Conservation (phyloP, 2,888 invertebrate genomes). For the Macrosoma leucophasiata region DNA sequence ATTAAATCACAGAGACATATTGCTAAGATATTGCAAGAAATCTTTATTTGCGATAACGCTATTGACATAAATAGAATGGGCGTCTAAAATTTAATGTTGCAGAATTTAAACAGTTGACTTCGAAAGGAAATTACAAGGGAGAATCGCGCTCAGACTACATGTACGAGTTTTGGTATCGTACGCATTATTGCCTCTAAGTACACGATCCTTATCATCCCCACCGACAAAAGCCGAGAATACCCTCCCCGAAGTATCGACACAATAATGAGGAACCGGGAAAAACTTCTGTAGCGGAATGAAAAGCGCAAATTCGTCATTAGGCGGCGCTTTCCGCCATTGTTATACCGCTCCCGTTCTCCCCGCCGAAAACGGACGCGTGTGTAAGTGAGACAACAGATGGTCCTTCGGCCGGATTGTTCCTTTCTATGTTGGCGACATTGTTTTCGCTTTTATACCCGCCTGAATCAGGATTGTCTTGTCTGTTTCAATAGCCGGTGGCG, state of each 20-base stretch:
- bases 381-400: constrained; percentile 54
- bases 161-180: constrained; percentile 20
- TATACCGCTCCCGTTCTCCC: constrained; percentile 46
- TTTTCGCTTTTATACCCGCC: constrained; percentile 72
- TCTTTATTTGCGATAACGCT: too few relatives aligned
- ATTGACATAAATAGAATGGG: too few relatives aligned
- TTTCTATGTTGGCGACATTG: constrained; percentile 76
- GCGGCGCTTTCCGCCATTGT: constrained; percentile 73
- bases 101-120: too few relatives aligned
- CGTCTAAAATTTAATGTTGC: too few relatives aligned
- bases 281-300: constrained; percentile 76
- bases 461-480: constrained; percentile 76
- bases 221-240: constrained; percentile 58
- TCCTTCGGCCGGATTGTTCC: constrained; percentile 73
- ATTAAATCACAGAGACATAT: too few relatives aligned
- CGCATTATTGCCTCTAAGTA: constrained; percentile 32
- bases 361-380: constrained; percentile 23
- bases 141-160: constrained; percentile 15
- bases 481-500: constrained; percentile 70
- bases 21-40: too few relatives aligned
- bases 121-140: constrained; percentile 22
- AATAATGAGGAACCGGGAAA: constrained; percentile 74
- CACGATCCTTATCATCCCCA: constrained; percentile 60
- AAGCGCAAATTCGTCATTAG: constrained; percentile 77
- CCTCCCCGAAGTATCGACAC: constrained; percentile 68